Evolutionary conservation across 2,113 vertebrate genomes (phyloP).

Genomic region (Gambusia affinis): DNA sequence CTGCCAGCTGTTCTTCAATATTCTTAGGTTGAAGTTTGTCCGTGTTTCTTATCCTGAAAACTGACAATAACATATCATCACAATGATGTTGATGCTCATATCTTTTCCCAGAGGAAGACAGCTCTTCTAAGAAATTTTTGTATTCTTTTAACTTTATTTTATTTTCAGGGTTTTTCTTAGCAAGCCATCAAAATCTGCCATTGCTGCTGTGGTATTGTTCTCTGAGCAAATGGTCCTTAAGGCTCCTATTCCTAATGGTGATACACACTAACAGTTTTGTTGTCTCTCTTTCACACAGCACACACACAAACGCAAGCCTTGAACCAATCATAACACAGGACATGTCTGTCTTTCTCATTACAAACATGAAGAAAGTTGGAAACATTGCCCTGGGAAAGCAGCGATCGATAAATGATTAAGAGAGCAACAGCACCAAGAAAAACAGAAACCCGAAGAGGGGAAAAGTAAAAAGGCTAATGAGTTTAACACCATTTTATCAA

Average conservation of each 20-base stretch:
- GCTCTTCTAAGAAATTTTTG: not conserved
- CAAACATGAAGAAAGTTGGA: not conserved
- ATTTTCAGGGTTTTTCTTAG: not conserved
- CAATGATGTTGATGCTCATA: not conserved
- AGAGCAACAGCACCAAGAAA: conserved; percentile 9
- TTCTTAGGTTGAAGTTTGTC: not conserved
- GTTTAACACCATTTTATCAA: not conserved
- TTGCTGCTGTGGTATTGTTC: not conserved
- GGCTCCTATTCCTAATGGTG: not conserved
- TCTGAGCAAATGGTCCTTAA: not conserved
- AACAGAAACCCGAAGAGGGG: not conserved
- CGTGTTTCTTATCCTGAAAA: not conserved
- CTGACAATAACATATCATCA: not conserved
- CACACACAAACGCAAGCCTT: not conserved
- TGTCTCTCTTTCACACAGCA: not conserved
- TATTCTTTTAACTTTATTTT: not conserved
- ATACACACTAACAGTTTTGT: not conserved
- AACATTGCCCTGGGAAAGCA: not conserved
- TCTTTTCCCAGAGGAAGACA: not conserved
- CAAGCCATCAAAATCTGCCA: not conserved
- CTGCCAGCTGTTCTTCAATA: not conserved
- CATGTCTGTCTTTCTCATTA: not conserved
- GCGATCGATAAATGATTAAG: conserved; percentile 3
- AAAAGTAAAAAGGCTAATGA: not conserved
- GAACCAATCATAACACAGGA: not conserved